These are phyloP conservation scores for Lasioglossum villosulum DNA, from an alignment of 2,888 invertebrate species.

Conservation along the genomic window DNA sequence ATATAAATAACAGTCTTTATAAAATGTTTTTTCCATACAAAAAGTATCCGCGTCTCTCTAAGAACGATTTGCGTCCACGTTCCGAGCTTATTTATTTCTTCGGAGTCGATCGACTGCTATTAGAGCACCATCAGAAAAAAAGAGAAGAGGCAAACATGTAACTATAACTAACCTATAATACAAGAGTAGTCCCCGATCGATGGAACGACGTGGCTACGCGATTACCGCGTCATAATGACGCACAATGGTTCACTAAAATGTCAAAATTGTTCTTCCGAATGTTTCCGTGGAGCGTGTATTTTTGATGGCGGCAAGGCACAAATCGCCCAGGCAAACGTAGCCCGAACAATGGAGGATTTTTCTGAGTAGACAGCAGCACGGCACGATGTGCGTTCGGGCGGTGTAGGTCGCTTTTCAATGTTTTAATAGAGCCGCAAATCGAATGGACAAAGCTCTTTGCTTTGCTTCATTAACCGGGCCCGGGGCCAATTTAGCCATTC, in stretches of 20 bases:
- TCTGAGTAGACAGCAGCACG: conserved; percentile 38
- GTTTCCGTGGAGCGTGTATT: conserved; percentile 24
- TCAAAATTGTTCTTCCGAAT: conserved; percentile 30
- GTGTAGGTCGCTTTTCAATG: conserved; percentile 39
- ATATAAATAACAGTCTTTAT: not conserved
- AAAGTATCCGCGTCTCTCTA: not conserved
- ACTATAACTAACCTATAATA: conserved; percentile 29
- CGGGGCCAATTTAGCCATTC: conserved; percentile 1
- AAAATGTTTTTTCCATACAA: not conserved
- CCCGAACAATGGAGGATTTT: conserved; percentile 55
- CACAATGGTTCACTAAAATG: conserved; percentile 24
- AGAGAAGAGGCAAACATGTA: not conserved
- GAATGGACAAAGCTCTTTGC: conserved; percentile 34
- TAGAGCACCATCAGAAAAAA: not conserved
- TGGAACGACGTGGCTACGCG: conserved; percentile 15
- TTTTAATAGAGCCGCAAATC: conserved; percentile 33
- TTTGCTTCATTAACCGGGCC: not conserved
- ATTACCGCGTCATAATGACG: conserved; percentile 38
- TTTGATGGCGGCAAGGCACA: conserved; percentile 36
- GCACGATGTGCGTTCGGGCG: conserved; percentile 46
- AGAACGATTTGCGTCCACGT: not conserved
- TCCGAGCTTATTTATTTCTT: conserved; percentile 5
- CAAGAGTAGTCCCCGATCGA: conserved; percentile 7
- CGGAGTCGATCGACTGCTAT: conserved; percentile 20
- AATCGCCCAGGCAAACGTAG: conserved; percentile 58